phyloP scores from a whole-genome alignment of 2,113 vertebrate species.

The Pithys albifrons region DNA sequence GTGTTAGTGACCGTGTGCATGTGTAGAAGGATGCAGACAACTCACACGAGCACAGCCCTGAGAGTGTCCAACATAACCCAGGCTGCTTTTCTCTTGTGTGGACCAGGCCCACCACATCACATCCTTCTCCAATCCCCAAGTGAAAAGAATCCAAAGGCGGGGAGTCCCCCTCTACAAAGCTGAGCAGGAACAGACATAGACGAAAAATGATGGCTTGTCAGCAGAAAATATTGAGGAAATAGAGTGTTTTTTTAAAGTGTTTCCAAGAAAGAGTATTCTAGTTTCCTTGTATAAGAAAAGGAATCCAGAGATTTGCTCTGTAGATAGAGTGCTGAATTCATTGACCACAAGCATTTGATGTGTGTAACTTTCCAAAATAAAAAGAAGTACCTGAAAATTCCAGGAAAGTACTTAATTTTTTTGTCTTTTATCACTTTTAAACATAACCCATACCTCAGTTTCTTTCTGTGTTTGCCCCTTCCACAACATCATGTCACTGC shows the following conservation, averaged over 20 bases:
- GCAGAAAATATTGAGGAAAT: slow-evolving; percentile 22
- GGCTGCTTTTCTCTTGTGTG: not conserved
- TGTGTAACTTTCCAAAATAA: slow-evolving; percentile 43
- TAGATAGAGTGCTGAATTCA: slow-evolving; percentile 42
- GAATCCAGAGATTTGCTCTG: slow-evolving; percentile 55
- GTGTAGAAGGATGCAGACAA: not conserved
- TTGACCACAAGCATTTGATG: slow-evolving; percentile 50
- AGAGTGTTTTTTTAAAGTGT: not conserved
- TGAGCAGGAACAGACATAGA: not conserved
- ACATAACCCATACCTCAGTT: not conserved
- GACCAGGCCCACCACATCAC: not conserved
- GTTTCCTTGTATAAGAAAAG: not conserved
- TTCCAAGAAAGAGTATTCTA: slow-evolving; percentile 10
- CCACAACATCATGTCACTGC: not conserved
- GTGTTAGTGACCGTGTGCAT: not conserved
- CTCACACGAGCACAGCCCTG: not conserved
- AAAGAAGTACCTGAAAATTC: not conserved
- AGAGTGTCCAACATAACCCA: not conserved
- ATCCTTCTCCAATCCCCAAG: not conserved
- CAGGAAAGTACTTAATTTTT: not conserved
- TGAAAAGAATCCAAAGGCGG: not conserved
- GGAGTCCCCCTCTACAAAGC: not conserved
- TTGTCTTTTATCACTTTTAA: not conserved
- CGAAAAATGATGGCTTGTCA: not conserved
- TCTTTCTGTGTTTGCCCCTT: not conserved